Conservation (phyloP, 2,888 invertebrate species). For the Shargacucullia verbasci region DNA sequence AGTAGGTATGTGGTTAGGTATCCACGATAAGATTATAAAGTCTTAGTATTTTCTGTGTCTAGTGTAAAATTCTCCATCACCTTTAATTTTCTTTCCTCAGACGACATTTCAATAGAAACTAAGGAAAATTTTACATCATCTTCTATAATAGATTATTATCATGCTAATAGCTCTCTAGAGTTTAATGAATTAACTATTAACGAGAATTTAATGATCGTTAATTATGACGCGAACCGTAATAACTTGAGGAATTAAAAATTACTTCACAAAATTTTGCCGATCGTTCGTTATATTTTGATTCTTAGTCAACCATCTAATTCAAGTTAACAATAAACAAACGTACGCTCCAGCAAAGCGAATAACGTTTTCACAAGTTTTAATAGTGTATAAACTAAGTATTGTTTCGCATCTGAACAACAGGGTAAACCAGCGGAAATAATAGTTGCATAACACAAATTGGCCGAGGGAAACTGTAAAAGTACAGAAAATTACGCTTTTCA, state of each 20-base stretch:
- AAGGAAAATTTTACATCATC: constrained; percentile 47
- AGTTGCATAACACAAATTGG: constrained; percentile 37
- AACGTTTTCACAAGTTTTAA: constrained; percentile 10
- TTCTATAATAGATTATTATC: constrained; percentile 29
- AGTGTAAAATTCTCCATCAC: constrained; percentile 24
- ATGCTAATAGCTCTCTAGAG: constrained; percentile 36
- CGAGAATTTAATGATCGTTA: constrained; percentile 39
- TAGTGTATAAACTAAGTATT: constrained; percentile 22
- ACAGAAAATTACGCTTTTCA: constrained; percentile 38
- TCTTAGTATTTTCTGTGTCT: constrained; percentile 42
- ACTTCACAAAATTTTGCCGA: background rate
- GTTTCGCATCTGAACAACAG: constrained; percentile 27
- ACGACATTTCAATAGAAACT: constrained; percentile 19
- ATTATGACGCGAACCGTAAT: constrained; percentile 42
- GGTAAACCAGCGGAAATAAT: constrained; percentile 25
- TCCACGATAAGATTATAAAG: constrained; percentile 39
- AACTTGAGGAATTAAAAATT: constrained; percentile 28
- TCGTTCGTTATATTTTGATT: constrained; percentile 1
- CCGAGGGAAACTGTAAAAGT: constrained; percentile 37
- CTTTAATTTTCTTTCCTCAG: constrained; percentile 28
- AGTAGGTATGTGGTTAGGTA: constrained; percentile 24
- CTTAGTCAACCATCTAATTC: background rate
- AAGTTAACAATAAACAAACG: constrained; percentile 9
- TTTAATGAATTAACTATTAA: constrained; percentile 37
- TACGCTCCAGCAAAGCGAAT: background rate